Conservation (phyloP, 2,888 invertebrate genomes). For the Eretmocerus hayati region DNA sequence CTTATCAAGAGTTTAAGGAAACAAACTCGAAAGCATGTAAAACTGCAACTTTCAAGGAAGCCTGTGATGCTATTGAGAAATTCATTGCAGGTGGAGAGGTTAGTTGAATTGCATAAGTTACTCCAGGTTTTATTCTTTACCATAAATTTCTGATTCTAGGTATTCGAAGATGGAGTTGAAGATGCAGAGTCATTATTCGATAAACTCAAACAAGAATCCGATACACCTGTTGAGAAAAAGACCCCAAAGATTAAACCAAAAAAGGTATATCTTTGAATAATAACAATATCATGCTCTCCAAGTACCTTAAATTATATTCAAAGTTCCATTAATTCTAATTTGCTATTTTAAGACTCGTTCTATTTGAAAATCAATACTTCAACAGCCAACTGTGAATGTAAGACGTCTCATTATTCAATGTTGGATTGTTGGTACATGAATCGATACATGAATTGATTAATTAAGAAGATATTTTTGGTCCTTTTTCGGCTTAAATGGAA, state of each 20-base stretch:
- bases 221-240: slow-evolving; percentile 38
- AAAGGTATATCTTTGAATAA: slow-evolving; percentile 41
- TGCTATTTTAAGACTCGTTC: too few relatives aligned
- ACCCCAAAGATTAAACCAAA: slow-evolving; percentile 44
- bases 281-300: too few relatives aligned
- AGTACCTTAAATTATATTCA: too few relatives aligned
- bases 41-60: slow-evolving; percentile 69
- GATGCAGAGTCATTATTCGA: slow-evolving; percentile 66
- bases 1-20: slow-evolving; percentile 73
- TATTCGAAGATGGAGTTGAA: slow-evolving; percentile 52
- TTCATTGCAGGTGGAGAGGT: slow-evolving; percentile 67
- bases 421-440: not conserved
- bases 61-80: slow-evolving; percentile 72
- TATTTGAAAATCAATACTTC: too few relatives aligned
- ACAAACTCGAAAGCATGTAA: slow-evolving; percentile 68
- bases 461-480: not conserved
- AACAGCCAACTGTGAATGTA: too few relatives aligned
- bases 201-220: slow-evolving; percentile 56
- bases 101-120: slow-evolving; percentile 35
- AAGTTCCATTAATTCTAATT: too few relatives aligned
- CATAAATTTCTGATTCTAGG: slow-evolving; percentile 35
- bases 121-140: too few relatives aligned
- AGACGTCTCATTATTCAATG: not conserved
- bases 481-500: slow-evolving; percentile 9
- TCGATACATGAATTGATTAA: not conserved